A percentile compares a stretch with the other conserved stretches of the same genome.
Conservation (phyloP, 2,113 vertebrate species). For the Cololabis saira region DNA sequence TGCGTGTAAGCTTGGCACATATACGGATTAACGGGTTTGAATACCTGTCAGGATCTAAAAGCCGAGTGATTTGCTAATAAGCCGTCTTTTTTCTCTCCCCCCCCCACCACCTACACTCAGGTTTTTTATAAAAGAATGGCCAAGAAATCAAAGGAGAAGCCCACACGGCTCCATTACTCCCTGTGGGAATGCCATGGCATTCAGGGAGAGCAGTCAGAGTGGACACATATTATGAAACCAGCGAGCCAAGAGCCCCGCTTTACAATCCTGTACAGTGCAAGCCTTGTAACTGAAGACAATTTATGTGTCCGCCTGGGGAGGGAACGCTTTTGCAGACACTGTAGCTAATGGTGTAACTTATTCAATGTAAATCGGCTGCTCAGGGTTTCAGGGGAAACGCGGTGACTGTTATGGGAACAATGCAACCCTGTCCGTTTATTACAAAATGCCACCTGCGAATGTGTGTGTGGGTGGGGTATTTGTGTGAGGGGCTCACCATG, state of each 20-base stretch:
- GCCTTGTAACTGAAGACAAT: constrained; percentile 46
- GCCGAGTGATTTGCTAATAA: no score
- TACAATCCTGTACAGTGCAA: constrained; percentile 12
- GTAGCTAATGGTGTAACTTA: constrained; percentile 23
- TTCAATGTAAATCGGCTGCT: constrained; percentile 18
- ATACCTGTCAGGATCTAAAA: neutral
- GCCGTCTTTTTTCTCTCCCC: neutral
- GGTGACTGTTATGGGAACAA: constrained; percentile 26
- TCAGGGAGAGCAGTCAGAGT: constrained; percentile 13
- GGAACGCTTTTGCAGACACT: constrained; percentile 45
- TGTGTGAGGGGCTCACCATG: constrained; percentile 85
- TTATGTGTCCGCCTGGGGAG: constrained; percentile 38
- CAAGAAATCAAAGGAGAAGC: neutral
- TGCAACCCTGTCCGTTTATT: neutral
- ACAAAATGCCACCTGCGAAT: constrained; percentile 12
- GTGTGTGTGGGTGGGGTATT: neutral
- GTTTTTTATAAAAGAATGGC: neutral
- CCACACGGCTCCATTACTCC: constrained; percentile 18
- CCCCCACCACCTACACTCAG: no score
- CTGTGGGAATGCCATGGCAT: constrained; percentile 69
- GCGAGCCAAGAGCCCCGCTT: constrained; percentile 27
- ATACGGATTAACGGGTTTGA: constrained; percentile 24
- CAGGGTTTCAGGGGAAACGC: neutral
- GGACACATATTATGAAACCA: constrained; percentile 37
- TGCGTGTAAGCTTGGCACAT: constrained; percentile 1